Evolutionary conservation across 2,797 vertebrate genomes (phyloP).

Genomic region (Urocyon cinereoargenteus): DNA sequence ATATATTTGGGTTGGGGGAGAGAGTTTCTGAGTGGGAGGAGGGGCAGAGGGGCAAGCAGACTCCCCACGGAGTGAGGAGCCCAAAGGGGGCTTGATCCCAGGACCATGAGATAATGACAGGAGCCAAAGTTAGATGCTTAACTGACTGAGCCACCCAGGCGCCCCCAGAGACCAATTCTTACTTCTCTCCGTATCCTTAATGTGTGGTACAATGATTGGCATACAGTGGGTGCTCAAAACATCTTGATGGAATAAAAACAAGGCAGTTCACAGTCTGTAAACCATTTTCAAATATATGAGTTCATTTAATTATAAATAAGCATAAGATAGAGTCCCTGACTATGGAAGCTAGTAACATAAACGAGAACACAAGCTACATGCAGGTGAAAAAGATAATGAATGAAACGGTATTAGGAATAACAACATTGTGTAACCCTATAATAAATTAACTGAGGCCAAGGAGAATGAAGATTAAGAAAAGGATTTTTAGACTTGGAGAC

Average conservation of each 20-base stretch:
- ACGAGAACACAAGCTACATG: neutral
- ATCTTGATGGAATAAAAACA: neutral
- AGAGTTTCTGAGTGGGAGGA: neutral
- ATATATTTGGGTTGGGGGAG: neutral
- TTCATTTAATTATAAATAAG: slow-evolving; percentile 49
- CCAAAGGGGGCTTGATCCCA: neutral
- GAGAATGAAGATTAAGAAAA: neutral
- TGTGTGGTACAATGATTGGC: neutral
- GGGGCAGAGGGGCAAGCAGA: neutral
- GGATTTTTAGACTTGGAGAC: slow-evolving; percentile 25
- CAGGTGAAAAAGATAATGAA: neutral
- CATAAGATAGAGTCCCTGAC: neutral
- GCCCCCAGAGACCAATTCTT: neutral
- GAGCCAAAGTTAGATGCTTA: neutral
- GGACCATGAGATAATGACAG: neutral
- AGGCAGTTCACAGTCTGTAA: neutral
- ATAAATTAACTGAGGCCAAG: slow-evolving; percentile 37
- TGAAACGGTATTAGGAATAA: neutral
- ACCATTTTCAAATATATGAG: slow-evolving; percentile 51
- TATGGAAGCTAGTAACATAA: slow-evolving; percentile 22
- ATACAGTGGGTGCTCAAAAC: neutral
- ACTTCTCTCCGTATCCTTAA: slow-evolving; percentile 5
- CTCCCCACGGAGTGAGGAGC: neutral
- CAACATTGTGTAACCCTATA: neutral
- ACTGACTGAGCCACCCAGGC: neutral